Evolutionary conservation across 1,140 invertebrate species (phyloP).

Genomic region (Drosophila sechellia): DNA sequence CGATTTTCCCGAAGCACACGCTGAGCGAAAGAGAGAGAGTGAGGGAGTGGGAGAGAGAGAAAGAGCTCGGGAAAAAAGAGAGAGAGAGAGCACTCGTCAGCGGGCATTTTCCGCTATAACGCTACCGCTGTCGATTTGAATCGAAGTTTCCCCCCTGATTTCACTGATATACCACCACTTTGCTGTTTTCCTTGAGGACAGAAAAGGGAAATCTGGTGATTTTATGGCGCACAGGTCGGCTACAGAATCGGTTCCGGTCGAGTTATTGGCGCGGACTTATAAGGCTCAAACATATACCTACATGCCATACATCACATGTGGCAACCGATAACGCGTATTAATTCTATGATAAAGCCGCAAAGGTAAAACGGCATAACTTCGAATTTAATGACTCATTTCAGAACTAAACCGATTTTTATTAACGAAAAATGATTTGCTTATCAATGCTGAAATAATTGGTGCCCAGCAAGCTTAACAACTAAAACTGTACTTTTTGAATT

Average conservation of each 20-base stretch:
- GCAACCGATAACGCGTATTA: not conserved
- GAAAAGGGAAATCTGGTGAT: conserved; percentile 54
- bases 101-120: conserved; percentile 31
- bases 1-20: conserved; percentile 3
- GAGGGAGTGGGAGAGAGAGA: conserved; percentile 9
- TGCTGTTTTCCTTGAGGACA: not conserved
- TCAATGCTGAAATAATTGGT: too few species aligned
- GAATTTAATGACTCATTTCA: not conserved
- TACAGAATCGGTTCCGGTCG: conserved; percentile 21
- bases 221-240: conserved; percentile 11
- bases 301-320: conserved; percentile 17
- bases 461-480: too few species aligned
- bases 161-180: not conserved
- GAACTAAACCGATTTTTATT: too few species aligned
- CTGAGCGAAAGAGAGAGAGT: not conserved
- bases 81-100: conserved; percentile 5
- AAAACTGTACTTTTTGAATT: not conserved
- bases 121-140: conserved; percentile 16
- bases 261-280: conserved; percentile 4
- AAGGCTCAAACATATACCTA: not conserved
- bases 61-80: not conserved
- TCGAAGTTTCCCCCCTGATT: not conserved
- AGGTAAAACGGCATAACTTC: not conserved
- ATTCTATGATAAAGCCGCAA: not conserved
- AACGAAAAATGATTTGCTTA: not conserved